Percentiles rank a stretch among this genome's conserved stretches.
These are phyloP conservation scores for Drosophila saltans DNA, from an alignment of 1,140 invertebrate genomes.

Conservation along the genomic window DNA sequence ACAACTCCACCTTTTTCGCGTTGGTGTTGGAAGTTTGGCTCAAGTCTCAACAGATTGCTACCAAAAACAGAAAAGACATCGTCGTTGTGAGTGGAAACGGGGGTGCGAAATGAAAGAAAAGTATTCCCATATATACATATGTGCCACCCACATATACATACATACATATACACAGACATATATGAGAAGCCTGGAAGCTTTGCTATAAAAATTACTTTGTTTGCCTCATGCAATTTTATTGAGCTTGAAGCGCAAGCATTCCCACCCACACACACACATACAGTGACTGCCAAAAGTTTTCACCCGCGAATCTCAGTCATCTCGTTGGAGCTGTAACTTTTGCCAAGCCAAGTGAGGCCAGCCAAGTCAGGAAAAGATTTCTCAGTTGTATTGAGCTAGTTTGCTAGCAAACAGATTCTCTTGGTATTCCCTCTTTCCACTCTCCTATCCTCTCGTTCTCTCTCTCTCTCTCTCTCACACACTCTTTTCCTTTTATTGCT, in stretches of 20 bases:
- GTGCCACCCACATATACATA: conserved; percentile 24
- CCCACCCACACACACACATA: conserved; percentile 33
- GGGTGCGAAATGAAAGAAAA: conserved; percentile 39
- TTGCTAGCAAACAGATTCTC: conserved; percentile 39
- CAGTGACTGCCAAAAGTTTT: conserved; percentile 63
- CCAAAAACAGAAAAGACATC: conserved; percentile 17
- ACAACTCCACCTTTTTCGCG: conserved; percentile 78
- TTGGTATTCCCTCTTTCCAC: background rate
- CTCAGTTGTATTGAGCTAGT: conserved; percentile 77
- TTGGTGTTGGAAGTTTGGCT: conserved; percentile 39
- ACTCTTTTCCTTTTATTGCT: conserved; percentile 42
- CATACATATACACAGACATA: conserved; percentile 14
- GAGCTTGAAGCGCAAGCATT: conserved; percentile 44
- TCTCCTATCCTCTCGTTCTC: conserved; percentile 17
- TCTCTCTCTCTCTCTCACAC: conserved; percentile 35
- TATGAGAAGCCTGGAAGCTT: conserved; percentile 34
- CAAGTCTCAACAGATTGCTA: conserved; percentile 68
- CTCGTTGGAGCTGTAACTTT: conserved; percentile 18
- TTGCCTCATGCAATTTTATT: conserved; percentile 78
- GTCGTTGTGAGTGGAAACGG: no score
- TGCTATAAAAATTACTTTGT: conserved; percentile 78
- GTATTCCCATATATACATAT: conserved; percentile 20
- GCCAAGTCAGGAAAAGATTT: conserved; percentile 51
- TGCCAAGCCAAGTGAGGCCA: conserved; percentile 8
- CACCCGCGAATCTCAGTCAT: conserved; percentile 53